Base-by-base conservation (phyloP, 1,140 invertebrate species). In the Dendrolimus kikuchii region DNA sequence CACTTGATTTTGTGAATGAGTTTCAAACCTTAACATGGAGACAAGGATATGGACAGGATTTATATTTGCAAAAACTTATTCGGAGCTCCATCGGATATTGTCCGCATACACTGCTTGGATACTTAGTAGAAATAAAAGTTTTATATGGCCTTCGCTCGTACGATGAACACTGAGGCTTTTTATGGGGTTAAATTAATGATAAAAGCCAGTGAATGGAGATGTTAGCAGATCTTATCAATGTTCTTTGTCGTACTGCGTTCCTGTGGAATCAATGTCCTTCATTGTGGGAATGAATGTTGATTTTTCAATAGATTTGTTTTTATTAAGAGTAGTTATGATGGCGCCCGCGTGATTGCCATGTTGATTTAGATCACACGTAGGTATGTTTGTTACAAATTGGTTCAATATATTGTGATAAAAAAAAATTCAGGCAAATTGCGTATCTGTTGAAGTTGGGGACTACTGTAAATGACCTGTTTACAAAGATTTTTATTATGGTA, bases 1-100 rank as follows among this genome's bases (percentile, higher is more conserved):
- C 63, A 72, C 66, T 78, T 77, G 68, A 75, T 80, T 77, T 81
- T 72, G 71, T 80, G 74, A 85, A 82, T 82, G 76, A 81, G 77
- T 74, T 74, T 65, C 68, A 73, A 67, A 76, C 71, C 69, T 77
- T 76, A 71, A 67, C 49, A 45, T 51, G 51, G 51, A 64, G 59
- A 68, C 60, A 64, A 62, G 64, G 66, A 67, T 70, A 57, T 66
- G 56, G 53, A 47, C 55, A 59, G 59, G 60, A 68, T 78, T 71
- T 77, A 71, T 71, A 42, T 51, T 55, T 55, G 45, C 60, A 66
- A 65, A 70, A 72, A 68, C 53, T 23, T 23, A 42, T 49, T 55
- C 51, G 56, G 47, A 66, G 46, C 45, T 39, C 46, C 43, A 53
- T 55, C 55, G 43, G 53, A 53, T 57, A 59, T 53, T 41, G 54